Conservation (phyloP, 2,113 vertebrate species). For the Myotis brandtii region DNA sequence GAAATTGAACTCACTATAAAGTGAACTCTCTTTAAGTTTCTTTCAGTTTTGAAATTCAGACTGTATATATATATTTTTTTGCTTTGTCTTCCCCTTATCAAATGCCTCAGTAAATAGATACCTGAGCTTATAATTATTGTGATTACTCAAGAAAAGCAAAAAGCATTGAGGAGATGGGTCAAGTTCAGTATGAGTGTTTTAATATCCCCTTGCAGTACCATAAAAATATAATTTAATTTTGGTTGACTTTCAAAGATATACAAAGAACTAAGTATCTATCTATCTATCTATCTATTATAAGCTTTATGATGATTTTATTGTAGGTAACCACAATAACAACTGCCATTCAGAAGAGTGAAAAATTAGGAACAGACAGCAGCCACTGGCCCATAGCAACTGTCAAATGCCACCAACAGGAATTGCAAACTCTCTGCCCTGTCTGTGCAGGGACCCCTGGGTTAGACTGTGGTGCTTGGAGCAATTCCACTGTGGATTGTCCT, state of each 20-base stretch:
- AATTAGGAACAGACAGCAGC: background rate
- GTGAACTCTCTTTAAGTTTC: background rate
- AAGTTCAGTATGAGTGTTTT: background rate
- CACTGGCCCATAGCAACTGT: background rate
- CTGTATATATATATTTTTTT: background rate
- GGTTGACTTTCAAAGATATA: background rate
- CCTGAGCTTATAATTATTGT: background rate
- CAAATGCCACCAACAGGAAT: background rate
- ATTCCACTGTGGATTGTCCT: background rate
- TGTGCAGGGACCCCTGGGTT: background rate
- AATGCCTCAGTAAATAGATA: background rate
- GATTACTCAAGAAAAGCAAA: conserved; percentile 29
- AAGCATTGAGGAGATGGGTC: background rate
- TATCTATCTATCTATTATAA: background rate
- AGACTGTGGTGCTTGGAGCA: background rate
- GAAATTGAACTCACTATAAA: background rate
- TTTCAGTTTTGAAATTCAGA: background rate
- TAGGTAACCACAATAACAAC: conserved; percentile 61
- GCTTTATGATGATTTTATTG: conserved; percentile 45
- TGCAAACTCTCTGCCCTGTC: background rate
- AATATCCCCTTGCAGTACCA: background rate
- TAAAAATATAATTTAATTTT: conserved; percentile 32
- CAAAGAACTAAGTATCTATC: background rate
- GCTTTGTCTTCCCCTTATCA: background rate
- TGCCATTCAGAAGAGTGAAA: conserved; percentile 59